Evolutionary conservation across 2,797 vertebrate genomes (phyloP).

Genomic region (Chromis chromis): DNA sequence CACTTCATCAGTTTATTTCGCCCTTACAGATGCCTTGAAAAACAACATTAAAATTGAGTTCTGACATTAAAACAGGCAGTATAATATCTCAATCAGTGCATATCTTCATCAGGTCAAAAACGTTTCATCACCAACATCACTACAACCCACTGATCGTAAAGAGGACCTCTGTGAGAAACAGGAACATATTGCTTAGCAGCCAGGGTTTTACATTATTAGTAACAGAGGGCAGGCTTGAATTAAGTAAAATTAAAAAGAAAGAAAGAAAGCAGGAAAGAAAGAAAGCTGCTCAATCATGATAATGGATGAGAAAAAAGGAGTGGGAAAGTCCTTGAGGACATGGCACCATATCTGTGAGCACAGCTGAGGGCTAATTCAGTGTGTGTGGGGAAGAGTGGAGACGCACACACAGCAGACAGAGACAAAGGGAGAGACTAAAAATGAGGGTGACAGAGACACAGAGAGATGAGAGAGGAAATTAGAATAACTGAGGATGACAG

Average conservation of each 20-base stretch:
- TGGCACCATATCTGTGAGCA: slow-evolving; percentile 34
- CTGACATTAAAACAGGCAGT: too few relatives aligned
- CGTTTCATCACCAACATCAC: not conserved
- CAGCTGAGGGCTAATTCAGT: slow-evolving; percentile 26
- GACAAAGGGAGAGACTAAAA: slow-evolving; percentile 2
- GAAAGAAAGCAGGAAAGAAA: not conserved
- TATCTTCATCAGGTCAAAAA: not conserved
- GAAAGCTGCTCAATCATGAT: not conserved
- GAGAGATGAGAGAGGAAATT: slow-evolving; percentile 13
- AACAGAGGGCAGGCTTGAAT: not conserved
- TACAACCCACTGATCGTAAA: not conserved
- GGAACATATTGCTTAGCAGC: not conserved
- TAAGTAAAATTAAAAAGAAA: not conserved
- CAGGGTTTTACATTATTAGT: not conserved
- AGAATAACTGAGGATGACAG: slow-evolving; percentile 7
- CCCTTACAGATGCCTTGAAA: too few relatives aligned
- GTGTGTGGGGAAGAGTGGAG: not conserved
- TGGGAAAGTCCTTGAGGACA: slow-evolving; percentile 28
- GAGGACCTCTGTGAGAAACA: too few relatives aligned
- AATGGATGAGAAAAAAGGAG: not conserved
- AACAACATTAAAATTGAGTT: too few relatives aligned
- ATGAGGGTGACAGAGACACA: slow-evolving; percentile 6
- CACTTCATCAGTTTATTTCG: too few relatives aligned
- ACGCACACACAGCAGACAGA: not conserved
- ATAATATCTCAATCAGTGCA: too few relatives aligned